These are phyloP conservation scores for Crypturellus undulatus DNA, from an alignment of 2,113 vertebrate species.

Conservation along the genomic window DNA sequence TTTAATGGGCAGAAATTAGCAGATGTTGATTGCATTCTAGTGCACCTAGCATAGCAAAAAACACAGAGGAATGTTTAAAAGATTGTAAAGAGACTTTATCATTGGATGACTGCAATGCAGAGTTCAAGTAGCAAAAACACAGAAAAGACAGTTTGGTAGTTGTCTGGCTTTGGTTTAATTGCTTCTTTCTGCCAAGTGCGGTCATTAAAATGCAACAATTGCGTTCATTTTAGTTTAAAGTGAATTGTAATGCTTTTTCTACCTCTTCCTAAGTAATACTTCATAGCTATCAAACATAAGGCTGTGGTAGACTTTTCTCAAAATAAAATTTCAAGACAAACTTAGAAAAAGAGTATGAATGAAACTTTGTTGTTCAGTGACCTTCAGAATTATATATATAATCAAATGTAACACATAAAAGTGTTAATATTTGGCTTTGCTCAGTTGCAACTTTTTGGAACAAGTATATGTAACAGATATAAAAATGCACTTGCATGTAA, in stretches of 20 bases:
- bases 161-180: slow-evolving; percentile 44
- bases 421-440: not conserved
- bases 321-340: slow-evolving; percentile 25
- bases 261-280: slow-evolving; percentile 65
- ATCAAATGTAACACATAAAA: not conserved
- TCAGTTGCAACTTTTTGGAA: not conserved
- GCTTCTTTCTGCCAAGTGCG: slow-evolving; percentile 1
- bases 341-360: not conserved
- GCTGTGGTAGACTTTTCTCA: not conserved
- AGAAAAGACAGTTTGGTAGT: slow-evolving; percentile 53
- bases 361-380: not conserved
- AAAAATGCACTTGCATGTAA: not conserved
- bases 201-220: slow-evolving; percentile 26
- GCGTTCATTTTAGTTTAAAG: not conserved
- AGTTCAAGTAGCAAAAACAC: slow-evolving; percentile 34
- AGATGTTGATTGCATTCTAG: slow-evolving; percentile 84
- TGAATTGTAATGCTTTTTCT: slow-evolving; percentile 14
- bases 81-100: not conserved
- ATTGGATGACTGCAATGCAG: slow-evolving; percentile 28
- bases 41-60: slow-evolving; percentile 75
- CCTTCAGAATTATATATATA: slow-evolving; percentile 12
- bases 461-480: not conserved
- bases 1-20: slow-evolving; percentile 84
- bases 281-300: slow-evolving; percentile 65
- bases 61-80: slow-evolving; percentile 55